These are phyloP conservation scores for Chloroceryle aenea DNA, from an alignment of 2,113 vertebrate species.

Conservation along the genomic window DNA sequence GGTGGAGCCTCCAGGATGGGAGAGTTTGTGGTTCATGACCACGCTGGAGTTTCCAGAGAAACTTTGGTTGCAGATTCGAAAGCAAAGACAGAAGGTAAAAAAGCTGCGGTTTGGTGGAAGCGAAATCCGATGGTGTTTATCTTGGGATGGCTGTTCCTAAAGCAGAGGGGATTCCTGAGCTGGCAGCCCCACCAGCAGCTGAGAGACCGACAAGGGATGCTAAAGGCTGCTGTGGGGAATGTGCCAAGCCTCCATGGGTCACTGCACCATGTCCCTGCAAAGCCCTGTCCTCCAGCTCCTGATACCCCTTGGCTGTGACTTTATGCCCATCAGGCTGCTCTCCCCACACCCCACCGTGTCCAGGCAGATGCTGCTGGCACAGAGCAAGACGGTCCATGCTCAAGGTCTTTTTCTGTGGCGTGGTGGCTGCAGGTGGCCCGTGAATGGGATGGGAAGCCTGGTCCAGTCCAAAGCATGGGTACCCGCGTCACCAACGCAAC, in stretches of 20 bases:
- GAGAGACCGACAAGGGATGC: neutral
- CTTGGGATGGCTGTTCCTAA: rapidly evolving
- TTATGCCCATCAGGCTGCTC: neutral
- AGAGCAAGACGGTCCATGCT: rapidly evolving
- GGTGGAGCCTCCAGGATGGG: neutral
- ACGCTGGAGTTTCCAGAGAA: neutral
- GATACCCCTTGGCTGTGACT: neutral
- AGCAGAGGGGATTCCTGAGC: neutral
- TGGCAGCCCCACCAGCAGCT: neutral
- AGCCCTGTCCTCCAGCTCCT: neutral
- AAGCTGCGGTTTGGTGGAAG: neutral
- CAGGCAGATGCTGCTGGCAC: neutral
- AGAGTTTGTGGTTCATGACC: neutral
- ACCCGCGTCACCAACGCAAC: rapidly evolving
- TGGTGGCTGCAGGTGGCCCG: rapidly evolving
- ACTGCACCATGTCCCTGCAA: neutral
- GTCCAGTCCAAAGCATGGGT: neutral
- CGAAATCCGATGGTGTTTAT: neutral
- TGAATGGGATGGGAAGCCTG: rapidly evolving
- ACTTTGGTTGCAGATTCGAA: neutral
- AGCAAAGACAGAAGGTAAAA: neutral
- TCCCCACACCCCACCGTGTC: neutral
- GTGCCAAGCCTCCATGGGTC: rapidly evolving
- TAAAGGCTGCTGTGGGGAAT: neutral
- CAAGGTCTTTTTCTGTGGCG: neutral